A percentile compares a stretch with the other conserved stretches of the same genome.
Conservation (phyloP, 2,797 vertebrate genomes). For the Myotis findleyi region DNA sequence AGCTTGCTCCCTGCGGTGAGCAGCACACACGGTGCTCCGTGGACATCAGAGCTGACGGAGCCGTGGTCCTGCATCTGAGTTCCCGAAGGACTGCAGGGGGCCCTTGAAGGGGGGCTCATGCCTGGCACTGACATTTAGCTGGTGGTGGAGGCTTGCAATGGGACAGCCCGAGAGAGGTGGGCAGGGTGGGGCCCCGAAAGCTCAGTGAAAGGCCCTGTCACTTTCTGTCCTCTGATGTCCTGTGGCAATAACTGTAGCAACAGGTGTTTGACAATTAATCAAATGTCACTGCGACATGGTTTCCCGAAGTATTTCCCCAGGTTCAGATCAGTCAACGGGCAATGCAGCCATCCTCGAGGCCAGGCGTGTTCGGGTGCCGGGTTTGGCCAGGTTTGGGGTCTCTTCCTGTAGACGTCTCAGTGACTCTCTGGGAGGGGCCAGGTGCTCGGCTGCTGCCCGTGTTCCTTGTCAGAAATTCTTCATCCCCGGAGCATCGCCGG, state of each 20-base stretch:
- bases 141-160: neutral
- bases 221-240: neutral
- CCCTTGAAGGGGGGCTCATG: neutral
- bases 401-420: neutral
- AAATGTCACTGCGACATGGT: neutral
- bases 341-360: fast-evolving
- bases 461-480: fast-evolving
- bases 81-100: fast-evolving
- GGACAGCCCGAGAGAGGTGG: fast-evolving
- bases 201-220: neutral
- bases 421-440: fast-evolving
- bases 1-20: neutral
- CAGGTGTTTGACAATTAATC: neutral
- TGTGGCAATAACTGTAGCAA: neutral
- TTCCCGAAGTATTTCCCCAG: neutral
- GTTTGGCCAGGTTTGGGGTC: fast-evolving
- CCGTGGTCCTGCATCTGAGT: fast-evolving
- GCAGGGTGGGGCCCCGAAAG: fast-evolving
- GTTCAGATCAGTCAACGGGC: neutral
- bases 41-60: fast-evolving
- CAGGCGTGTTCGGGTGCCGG: neutral
- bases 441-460: neutral
- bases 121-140: neutral
- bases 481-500: fast-evolving
- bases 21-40: fast-evolving